phyloP scores from a whole-genome alignment of 2,113 vertebrate genomes.

The Bufo bufo region DNA sequence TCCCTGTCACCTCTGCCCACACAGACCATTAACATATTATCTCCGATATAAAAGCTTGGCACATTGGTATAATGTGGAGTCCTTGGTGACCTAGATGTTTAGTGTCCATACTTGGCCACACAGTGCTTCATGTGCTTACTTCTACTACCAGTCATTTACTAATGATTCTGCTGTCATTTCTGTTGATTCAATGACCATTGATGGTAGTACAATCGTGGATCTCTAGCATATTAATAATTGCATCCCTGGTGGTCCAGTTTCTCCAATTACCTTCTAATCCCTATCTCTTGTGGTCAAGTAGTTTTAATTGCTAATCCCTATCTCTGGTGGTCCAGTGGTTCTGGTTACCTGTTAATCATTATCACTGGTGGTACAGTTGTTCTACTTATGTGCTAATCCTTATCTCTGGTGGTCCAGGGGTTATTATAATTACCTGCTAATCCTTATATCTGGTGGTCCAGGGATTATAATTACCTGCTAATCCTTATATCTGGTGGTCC shows the following conservation, averaged over 20 bases:
- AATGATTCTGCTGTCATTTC: background rate
- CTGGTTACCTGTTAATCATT: too few relatives aligned
- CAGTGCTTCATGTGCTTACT: background rate
- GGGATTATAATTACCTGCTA: too few relatives aligned
- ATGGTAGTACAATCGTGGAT: background rate
- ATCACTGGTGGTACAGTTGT: too few relatives aligned
- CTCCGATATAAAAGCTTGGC: background rate
- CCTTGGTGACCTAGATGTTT: background rate
- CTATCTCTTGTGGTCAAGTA: too few relatives aligned
- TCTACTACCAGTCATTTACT: background rate
- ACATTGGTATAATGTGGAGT: background rate
- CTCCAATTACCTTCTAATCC: background rate
- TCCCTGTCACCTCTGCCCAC: background rate
- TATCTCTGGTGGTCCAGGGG: too few relatives aligned
- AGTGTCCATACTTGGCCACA: background rate
- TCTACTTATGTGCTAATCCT: too few relatives aligned
- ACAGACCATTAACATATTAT: background rate
- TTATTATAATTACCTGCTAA: too few relatives aligned
- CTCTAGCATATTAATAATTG: background rate
- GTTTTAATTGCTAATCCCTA: too few relatives aligned
- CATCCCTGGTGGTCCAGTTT: background rate
- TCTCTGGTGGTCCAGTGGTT: too few relatives aligned
- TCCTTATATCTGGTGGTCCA: too few relatives aligned
- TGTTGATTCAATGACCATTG: too few relatives aligned
- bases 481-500: too few relatives aligned